Conservation (phyloP, 2,113 vertebrate genomes). For the Caretta caretta region DNA sequence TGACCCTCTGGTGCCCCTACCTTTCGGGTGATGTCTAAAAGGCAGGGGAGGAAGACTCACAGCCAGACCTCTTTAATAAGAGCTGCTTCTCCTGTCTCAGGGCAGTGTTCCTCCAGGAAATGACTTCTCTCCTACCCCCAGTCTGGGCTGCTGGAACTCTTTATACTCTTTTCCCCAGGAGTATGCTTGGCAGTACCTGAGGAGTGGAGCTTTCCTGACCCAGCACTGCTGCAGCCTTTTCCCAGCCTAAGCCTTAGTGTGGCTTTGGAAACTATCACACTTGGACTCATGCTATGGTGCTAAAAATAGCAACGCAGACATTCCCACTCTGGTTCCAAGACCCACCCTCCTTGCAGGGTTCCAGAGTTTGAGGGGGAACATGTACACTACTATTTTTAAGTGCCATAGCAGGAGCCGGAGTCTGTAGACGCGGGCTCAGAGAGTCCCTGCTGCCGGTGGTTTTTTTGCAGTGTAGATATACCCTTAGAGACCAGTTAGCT, state of each 20-base stretch:
- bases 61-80: too few relatives aligned
- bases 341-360: not conserved
- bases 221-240: too few relatives aligned
- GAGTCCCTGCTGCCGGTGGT: not conserved
- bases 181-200: too few relatives aligned
- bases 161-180: too few relatives aligned
- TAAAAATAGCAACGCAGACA: not conserved
- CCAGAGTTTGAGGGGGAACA: not conserved
- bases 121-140: too few relatives aligned
- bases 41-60: too few relatives aligned
- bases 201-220: too few relatives aligned
- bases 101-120: too few relatives aligned
- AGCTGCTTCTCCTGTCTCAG: too few relatives aligned
- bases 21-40: too few relatives aligned
- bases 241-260: not conserved
- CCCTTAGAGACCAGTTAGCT: not conserved
- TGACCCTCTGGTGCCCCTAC: too few relatives aligned
- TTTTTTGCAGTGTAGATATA: not conserved
- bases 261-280: not conserved
- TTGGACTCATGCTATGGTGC: not conserved
- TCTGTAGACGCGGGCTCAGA: not conserved
- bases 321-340: not conserved
- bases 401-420: not conserved
- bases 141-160: too few relatives aligned
- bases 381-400: not conserved